Evolutionary conservation across 2,888 invertebrate species (phyloP).

Genomic region (Scrobipalpa costella): DNA sequence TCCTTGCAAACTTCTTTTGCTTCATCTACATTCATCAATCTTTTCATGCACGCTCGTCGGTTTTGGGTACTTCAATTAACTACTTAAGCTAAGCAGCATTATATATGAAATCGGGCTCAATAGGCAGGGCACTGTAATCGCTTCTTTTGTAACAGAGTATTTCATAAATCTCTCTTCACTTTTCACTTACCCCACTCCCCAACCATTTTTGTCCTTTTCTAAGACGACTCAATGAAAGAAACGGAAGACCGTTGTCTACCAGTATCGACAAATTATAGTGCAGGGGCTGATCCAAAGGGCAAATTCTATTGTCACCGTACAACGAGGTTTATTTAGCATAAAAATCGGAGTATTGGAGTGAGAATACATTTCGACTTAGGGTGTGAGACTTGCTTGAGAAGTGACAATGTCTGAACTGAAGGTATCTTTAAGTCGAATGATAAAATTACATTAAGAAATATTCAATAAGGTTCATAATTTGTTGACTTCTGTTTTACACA

Average conservation of each 20-base stretch:
- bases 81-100: no score
- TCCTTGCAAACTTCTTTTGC: no score
- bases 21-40: no score
- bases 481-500: no score
- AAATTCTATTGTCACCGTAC: constrained; percentile 53
- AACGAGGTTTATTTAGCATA: constrained; percentile 72
- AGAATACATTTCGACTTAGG: constrained; percentile 33
- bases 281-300: constrained; percentile 58
- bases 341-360: constrained; percentile 44
- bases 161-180: background rate
- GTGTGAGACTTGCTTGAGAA: background rate
- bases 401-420: no score
- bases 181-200: constrained; percentile 13
- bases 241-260: constrained; percentile 69
- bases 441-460: background rate
- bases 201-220: constrained; percentile 51
- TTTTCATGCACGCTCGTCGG: no score
- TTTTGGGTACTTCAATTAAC: no score
- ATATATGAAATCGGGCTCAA: no score
- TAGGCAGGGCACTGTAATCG: no score
- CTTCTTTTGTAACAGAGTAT: no score
- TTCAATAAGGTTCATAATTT: no score
- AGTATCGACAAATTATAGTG: constrained; percentile 57
- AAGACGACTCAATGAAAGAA: constrained; percentile 58
- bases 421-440: background rate